These are phyloP conservation scores for Sicus ferrugineus DNA, from an alignment of 2,888 invertebrate genomes.

Conservation along the genomic window DNA sequence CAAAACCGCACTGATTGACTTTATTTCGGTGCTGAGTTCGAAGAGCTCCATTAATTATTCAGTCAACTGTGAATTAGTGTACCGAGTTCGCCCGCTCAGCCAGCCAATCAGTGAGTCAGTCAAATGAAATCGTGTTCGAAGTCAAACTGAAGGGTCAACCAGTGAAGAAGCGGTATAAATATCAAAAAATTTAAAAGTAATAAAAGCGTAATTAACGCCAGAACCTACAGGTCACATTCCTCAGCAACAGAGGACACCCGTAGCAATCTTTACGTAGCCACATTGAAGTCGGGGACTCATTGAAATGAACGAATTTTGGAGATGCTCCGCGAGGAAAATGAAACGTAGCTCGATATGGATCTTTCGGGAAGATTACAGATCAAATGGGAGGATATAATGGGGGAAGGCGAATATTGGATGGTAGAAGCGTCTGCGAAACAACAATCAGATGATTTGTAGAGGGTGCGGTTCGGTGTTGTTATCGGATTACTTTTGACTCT, in stretches of 20 bases:
- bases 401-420: no score
- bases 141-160: conserved; percentile 35
- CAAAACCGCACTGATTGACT: conserved; percentile 22
- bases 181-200: conserved; percentile 42
- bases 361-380: background rate
- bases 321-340: background rate
- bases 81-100: background rate
- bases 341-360: background rate
- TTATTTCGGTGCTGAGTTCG: background rate
- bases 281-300: no score
- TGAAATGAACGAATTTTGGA: background rate
- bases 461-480: background rate
- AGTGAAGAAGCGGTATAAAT: conserved; percentile 15
- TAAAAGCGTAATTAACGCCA: conserved; percentile 59
- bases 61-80: conserved; percentile 26
- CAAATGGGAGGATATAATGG: no score
- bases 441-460: background rate
- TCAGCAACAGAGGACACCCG: background rate
- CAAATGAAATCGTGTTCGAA: conserved; percentile 36
- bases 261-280: no score
- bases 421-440: no score
- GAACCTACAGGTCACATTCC: conserved; percentile 33
- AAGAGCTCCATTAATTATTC: conserved; percentile 31
- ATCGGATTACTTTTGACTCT: conserved; percentile 26
- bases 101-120: conserved; percentile 1